Percentiles rank a stretch among this genome's conserved stretches.
Conservation (phyloP, 2,113 vertebrate genomes). For the Bubo scandiacus region DNA sequence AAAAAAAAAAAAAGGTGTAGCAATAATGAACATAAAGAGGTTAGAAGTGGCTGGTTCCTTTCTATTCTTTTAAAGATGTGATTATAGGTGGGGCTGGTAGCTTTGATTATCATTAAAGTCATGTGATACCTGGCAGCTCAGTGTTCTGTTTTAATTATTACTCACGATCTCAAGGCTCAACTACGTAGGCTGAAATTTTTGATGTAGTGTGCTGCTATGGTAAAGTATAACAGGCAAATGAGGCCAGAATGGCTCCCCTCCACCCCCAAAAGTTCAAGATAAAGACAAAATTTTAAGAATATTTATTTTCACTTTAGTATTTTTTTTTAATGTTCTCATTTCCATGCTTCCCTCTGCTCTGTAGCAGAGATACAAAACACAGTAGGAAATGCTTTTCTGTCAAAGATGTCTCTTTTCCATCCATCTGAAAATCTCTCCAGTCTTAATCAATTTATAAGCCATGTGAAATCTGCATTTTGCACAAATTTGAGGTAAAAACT, state of each 20-base stretch:
- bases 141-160: background rate
- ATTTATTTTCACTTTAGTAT: background rate
- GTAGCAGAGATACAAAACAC: background rate
- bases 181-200: background rate
- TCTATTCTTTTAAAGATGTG: background rate
- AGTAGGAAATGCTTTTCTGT: background rate
- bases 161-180: background rate
- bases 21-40: background rate
- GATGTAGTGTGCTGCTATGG: background rate
- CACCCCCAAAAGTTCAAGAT: background rate
- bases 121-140: background rate
- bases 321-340: background rate
- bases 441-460: background rate
- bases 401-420: background rate
- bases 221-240: background rate
- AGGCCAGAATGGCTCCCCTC: background rate
- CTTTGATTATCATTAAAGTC: background rate
- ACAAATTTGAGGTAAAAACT: background rate
- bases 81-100: background rate
- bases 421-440: background rate
- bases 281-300: background rate
- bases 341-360: background rate
- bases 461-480: background rate
- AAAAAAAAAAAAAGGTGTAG: background rate
- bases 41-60: background rate